These are phyloP conservation scores for Cantharis rustica DNA, from an alignment of 2,888 invertebrate genomes.

Conservation along the genomic window DNA sequence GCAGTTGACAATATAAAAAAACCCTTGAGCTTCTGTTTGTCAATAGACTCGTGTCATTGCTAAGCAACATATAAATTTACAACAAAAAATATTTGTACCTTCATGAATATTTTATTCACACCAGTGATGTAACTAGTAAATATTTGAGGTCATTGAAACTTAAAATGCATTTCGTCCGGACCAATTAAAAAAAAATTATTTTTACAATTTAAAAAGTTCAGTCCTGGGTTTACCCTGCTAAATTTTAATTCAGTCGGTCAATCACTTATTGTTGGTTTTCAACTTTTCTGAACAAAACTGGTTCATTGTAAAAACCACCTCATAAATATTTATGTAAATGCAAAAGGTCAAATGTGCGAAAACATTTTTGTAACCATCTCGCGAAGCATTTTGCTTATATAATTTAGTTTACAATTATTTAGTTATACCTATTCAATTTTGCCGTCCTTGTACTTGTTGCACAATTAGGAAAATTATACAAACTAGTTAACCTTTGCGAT, in stretches of 20 bases:
- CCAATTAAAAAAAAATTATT: too few species aligned
- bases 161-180: too few species aligned
- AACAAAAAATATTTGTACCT: too few species aligned
- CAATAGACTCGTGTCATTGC: too few species aligned
- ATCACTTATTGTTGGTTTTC: not conserved
- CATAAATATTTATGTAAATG: not conserved
- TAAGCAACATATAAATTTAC: too few species aligned
- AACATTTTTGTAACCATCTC: not conserved
- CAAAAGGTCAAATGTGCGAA: not conserved
- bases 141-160: too few species aligned
- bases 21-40: too few species aligned
- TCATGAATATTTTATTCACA: too few species aligned
- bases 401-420: not conserved
- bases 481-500: not conserved
- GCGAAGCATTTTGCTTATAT: not conserved
- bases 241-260: not conserved
- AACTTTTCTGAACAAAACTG: not conserved
- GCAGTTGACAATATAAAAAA: too few species aligned
- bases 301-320: not conserved
- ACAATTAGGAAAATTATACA: not conserved
- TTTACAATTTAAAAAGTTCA: too few species aligned
- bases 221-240: not conserved
- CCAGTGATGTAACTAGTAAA: too few species aligned
- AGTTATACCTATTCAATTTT: not conserved
- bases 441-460: not conserved